Evolutionary conservation across 2,113 vertebrate species (phyloP).

Genomic region (Pardalotus punctatus): DNA sequence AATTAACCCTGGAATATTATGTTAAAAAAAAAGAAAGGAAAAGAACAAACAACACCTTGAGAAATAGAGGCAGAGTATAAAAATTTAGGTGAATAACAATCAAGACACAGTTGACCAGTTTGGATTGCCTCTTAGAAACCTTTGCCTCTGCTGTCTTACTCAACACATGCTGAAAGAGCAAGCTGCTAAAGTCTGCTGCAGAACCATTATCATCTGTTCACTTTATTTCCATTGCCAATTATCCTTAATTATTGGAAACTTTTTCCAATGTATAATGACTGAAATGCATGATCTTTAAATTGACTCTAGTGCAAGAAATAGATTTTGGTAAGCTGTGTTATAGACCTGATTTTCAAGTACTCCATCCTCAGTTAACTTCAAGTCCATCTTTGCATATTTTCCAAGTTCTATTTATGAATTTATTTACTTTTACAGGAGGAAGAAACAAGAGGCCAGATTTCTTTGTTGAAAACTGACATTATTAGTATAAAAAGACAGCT

Average conservation of each 20-base stretch:
- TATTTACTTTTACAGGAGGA: background rate
- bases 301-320: constrained; percentile 55
- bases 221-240: constrained; percentile 74
- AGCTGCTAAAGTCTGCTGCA: constrained; percentile 26
- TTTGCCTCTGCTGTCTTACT: background rate
- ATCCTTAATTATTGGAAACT: constrained; percentile 73
- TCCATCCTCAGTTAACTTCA: constrained; percentile 31
- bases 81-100: constrained; percentile 6
- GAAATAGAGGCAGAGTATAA: constrained; percentile 1
- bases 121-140: constrained; percentile 23
- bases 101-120: constrained; percentile 39
- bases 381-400: constrained; percentile 31
- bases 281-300: constrained; percentile 68
- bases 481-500: constrained; percentile 20
- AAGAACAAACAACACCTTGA: background rate
- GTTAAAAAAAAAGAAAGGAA: background rate
- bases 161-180: background rate
- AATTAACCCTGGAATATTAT: constrained; percentile 47
- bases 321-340: constrained; percentile 42
- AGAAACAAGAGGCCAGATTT: background rate
- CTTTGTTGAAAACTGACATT: background rate
- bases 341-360: constrained; percentile 45
- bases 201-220: constrained; percentile 64
- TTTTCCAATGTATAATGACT: constrained; percentile 62
- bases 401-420: background rate